Base-by-base conservation (phyloP, 2,797 vertebrate species). In the Neomorphus geoffroyi region DNA sequence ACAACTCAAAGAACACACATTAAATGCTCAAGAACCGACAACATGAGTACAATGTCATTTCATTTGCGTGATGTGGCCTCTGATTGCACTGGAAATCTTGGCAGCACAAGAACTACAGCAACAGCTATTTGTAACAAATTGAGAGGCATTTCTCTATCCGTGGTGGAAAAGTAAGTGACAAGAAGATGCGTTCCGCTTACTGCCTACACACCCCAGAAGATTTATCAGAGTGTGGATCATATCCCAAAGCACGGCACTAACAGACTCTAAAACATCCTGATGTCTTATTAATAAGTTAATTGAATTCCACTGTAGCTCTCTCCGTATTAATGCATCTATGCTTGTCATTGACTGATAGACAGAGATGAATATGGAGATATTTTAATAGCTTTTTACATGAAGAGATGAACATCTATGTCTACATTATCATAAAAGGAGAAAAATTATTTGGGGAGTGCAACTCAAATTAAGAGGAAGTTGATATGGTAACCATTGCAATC, bases 231-330 rank as follows among this genome's bases (percentile, higher is more conserved):
- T 58, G 65, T 74, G 60, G 91, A 93, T 93, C 89, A 90, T 43
- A 90, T 93, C 84, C 94, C 88, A 92, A 80, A 96, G 93, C 84
- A 91, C 56, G 77, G 46, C 45, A 60, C 70, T 91, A 92, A 80
- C 82, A 94, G 60, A 81, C 73, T 95, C 7, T 97, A 96, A 97
- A 97, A 91, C 61, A 95, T 95, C 69, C 81, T 91, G 89, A 96
- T 96, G 89, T 89, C 94, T 96, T 95, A 96, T 97, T 96, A 97
- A 95, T 95, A 96, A 96, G 92, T 95, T 97, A 97, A 97, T 97
- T 96, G 96, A 95, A 97, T 97, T 95, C 79, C 37, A 73, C 81
- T 92, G 92, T 77, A 95, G 75, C 74, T 39, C 74, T 92, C 86
- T 70, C 69, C 32, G 81, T 96, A 94, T 92, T 95, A 97, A 93